These are phyloP conservation scores for Bugulina stolonifera DNA, from an alignment of 2,888 invertebrate species.

Conservation along the genomic window DNA sequence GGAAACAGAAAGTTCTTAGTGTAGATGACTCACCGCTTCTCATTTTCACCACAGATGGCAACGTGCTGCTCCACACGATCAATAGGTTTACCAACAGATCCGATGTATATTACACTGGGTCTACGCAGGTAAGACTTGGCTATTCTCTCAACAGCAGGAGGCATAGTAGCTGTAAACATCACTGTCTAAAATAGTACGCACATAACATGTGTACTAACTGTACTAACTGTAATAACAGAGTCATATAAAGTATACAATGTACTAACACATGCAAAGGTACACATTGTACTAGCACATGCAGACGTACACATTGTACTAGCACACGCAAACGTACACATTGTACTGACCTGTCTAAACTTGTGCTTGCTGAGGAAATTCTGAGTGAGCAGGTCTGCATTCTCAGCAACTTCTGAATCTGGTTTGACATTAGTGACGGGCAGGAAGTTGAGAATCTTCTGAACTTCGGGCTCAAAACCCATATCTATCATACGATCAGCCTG, in stretches of 20 bases:
- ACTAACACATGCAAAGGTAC: too few species aligned
- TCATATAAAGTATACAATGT: too few species aligned
- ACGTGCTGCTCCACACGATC: slow-evolving; percentile 97
- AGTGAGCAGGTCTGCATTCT: slow-evolving; percentile 81
- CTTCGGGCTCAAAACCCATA: slow-evolving; percentile 96
- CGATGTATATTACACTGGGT: slow-evolving; percentile 95
- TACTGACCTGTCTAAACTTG: slow-evolving; percentile 79
- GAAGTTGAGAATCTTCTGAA: slow-evolving; percentile 92
- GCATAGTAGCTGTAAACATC: slow-evolving; percentile 99
- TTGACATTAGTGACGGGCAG: slow-evolving; percentile 98
- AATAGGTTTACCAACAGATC: slow-evolving; percentile 91
- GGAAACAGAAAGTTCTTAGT: not conserved
- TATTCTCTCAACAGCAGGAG: slow-evolving; percentile 90
- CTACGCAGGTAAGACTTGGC: slow-evolving; percentile 88
- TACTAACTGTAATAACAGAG: too few species aligned
- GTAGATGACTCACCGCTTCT: slow-evolving; percentile 64
- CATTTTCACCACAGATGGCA: slow-evolving; percentile 87
- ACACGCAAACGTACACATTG: too few species aligned
- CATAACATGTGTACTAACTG: too few species aligned
- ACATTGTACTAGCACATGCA: too few species aligned
- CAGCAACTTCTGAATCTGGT: slow-evolving; percentile 96
- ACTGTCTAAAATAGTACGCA: slow-evolving; percentile 69
- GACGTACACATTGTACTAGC: too few species aligned
- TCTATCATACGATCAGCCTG: slow-evolving; percentile 99
- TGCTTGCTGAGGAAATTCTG: slow-evolving; percentile 91